These are phyloP conservation scores for Saccostrea echinata DNA, from an alignment of 1,140 invertebrate genomes.

Conservation along the genomic window DNA sequence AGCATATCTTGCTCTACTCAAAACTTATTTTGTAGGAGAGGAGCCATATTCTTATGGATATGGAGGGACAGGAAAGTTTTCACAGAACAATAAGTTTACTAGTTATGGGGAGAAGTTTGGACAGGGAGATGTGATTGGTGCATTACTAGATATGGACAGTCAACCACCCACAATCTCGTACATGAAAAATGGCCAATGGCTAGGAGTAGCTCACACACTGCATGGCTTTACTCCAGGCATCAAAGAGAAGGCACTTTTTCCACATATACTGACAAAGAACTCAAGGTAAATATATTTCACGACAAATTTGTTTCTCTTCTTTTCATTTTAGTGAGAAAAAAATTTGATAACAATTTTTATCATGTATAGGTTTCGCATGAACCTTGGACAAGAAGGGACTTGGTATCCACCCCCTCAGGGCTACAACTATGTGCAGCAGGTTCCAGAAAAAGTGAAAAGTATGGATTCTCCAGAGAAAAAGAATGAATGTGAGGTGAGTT, in stretches of 20 bases:
- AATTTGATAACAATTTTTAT: not conserved
- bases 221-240: slow-evolving; percentile 79
- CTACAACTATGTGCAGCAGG: slow-evolving; percentile 83
- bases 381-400: slow-evolving; percentile 88
- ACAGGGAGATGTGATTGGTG: slow-evolving; percentile 89
- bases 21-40: slow-evolving; percentile 81
- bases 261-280: slow-evolving; percentile 94
- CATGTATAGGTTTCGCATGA: slow-evolving; percentile 86
- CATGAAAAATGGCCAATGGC: slow-evolving; percentile 90
- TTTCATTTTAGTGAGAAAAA: not conserved
- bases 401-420: slow-evolving; percentile 82
- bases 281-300: slow-evolving; percentile 81
- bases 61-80: slow-evolving; percentile 91
- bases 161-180: slow-evolving; percentile 86
- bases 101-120: slow-evolving; percentile 88
- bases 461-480: slow-evolving; percentile 85
- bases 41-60: slow-evolving; percentile 91
- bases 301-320: too few relatives aligned
- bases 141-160: slow-evolving; percentile 85
- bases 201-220: slow-evolving; percentile 84
- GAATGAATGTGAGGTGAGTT: slow-evolving; percentile 89
- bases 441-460: slow-evolving; percentile 85
- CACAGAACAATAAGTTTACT: slow-evolving; percentile 87
- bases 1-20: too few relatives aligned
- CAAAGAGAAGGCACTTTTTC: slow-evolving; percentile 87